Base-by-base conservation (phyloP, 2,888 invertebrate species). In the Cremastinae sp. region DNA sequence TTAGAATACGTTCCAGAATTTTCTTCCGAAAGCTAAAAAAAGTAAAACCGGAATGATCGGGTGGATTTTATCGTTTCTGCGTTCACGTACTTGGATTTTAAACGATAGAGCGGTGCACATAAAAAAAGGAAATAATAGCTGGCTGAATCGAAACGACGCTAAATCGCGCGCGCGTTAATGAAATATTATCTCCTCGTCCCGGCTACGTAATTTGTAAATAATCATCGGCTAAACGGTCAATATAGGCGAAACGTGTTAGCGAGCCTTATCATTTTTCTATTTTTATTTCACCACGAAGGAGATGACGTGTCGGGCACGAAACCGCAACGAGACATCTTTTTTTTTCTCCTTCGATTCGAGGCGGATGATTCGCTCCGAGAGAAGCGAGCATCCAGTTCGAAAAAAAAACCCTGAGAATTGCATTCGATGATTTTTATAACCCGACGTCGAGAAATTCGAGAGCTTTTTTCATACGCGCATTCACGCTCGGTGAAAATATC, bases 231-330 rank as follows among this genome's bases (percentile, higher is more conserved):
- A 36, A 66, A 66, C 18, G 54, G 54, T 56, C 54, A 18, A 49
- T 38, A 54, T 49, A 68, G 47, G 22, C 58, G 28, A 68, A 47
- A 68, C 49, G 14, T n/a, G 38, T 49, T 49, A 49, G 45, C 18
- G 36, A 20, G 58, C 10, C 58, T 68, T 68, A 58, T 68, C 68
- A 49, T 68, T 56, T 56, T 68, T 47, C 68, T 58, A 58, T 59
- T 68, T 68, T 58, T 49, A 45, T 47, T 56, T 49, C 66, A 14
- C 47, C 66, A 36, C 45, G 20, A 36, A 14, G 10, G 14, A 47
- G 56, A 68, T 68, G 68, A 68, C 68, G 58, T 41, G 58, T 58
- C 36, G 38, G 58, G 28, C 47, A 28, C 28, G 28, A 22, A 68
- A 58, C 49, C 58, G 58, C 58, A 68, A 20, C 22, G 49, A 62